phyloP scores from a whole-genome alignment of 2,888 invertebrate genomes.

The Drosophila antonietae region DNA sequence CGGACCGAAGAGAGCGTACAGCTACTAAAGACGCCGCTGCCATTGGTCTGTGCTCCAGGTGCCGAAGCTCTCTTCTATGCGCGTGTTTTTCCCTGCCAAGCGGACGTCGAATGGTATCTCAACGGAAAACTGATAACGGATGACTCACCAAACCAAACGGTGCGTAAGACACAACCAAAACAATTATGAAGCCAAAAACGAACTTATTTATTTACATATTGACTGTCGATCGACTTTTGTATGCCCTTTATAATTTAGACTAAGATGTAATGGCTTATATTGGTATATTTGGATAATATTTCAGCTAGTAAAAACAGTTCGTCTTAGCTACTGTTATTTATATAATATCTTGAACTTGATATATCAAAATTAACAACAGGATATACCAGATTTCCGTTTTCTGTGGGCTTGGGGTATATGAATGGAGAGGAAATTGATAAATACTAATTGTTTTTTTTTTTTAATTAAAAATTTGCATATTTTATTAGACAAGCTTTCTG shows the following conservation, averaged over 20 bases:
- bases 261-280: no score
- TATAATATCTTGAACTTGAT: no score
- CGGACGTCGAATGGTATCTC: constrained; percentile 85
- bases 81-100: constrained; percentile 85
- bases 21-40: constrained; percentile 86
- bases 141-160: constrained; percentile 84
- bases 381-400: no score
- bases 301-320: no score
- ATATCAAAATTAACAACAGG: no score
- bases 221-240: background rate
- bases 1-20: constrained; percentile 83
- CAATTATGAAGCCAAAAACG: constrained; percentile 6
- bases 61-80: constrained; percentile 86
- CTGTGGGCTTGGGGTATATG: no score
- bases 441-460: no score
- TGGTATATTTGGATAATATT: no score
- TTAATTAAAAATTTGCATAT: no score
- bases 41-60: constrained; percentile 85
- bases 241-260: constrained; percentile 4
- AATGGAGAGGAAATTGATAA: no score
- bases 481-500: no score
- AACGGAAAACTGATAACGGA: constrained; percentile 78
- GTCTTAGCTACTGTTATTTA: no score
- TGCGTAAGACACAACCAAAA: constrained; percentile 57
- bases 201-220: background rate